These are phyloP conservation scores for Ginglymostoma cirratum DNA, from an alignment of 2,113 vertebrate species.

Conservation along the genomic window DNA sequence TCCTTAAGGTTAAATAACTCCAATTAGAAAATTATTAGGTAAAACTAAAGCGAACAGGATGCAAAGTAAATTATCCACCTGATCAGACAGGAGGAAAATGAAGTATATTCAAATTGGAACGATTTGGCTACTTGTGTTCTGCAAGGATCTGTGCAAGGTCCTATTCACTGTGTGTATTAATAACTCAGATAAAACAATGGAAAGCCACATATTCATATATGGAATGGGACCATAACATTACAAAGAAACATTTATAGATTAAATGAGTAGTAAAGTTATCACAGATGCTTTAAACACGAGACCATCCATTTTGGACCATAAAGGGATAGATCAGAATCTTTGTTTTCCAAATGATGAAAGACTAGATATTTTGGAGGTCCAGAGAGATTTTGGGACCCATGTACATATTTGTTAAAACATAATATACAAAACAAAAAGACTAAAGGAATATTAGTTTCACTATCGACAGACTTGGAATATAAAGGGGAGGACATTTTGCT, in stretches of 20 bases:
- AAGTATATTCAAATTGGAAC: neutral
- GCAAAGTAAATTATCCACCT: neutral
- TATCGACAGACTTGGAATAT: neutral
- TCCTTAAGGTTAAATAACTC: too few relatives aligned
- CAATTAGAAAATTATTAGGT: neutral
- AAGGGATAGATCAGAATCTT: neutral
- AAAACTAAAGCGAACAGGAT: neutral
- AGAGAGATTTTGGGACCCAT: neutral
- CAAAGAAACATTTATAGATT: neutral
- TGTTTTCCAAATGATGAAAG: neutral
- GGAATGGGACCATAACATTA: neutral
- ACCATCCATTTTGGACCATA: neutral
- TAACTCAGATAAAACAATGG: neutral
- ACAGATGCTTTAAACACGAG: neutral
- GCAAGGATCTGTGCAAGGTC: neutral
- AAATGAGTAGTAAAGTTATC: neutral
- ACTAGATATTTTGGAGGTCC: neutral
- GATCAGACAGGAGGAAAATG: neutral
- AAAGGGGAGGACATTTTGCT: neutral
- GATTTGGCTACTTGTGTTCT: neutral
- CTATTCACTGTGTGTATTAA: too few relatives aligned
- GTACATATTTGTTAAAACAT: neutral
- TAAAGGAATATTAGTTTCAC: neutral
- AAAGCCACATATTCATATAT: neutral
- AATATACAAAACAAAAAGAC: neutral